Evolutionary conservation across 2,113 vertebrate species (phyloP).

Genomic region (Talpa occidentalis): DNA sequence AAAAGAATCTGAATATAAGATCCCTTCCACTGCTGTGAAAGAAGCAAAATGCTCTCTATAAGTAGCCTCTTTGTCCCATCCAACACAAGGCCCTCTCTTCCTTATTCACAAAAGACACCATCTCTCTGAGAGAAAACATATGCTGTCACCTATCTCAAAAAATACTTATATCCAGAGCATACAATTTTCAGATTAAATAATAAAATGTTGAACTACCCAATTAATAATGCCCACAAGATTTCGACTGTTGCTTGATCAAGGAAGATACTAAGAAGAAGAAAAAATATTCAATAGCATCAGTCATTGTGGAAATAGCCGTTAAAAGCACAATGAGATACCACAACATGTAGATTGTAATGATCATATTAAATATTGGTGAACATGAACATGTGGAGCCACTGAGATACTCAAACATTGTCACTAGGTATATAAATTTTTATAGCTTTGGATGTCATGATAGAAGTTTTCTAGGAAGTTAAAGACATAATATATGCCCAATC

Average conservation of each 20-base stretch:
- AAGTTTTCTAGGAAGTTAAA: neutral
- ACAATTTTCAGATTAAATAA: neutral
- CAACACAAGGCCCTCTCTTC: conserved; percentile 98
- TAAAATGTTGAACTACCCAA: neutral
- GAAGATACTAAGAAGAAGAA: neutral
- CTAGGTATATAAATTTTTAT: neutral
- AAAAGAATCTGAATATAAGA: conserved; percentile 99
- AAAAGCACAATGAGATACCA: neutral
- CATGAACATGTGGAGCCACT: neutral
- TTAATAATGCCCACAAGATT: neutral
- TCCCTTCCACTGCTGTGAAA: conserved; percentile 97
- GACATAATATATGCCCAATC: neutral
- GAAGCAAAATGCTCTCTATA: conserved; percentile 96
- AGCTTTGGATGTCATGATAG: neutral
- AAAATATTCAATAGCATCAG: neutral
- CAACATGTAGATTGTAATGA: neutral
- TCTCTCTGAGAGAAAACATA: conserved; percentile 84
- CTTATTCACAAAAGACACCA: conserved; percentile 96
- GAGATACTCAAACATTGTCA: neutral
- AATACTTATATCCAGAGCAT: neutral
- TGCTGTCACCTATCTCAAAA: neutral
- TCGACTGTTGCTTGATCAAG: neutral
- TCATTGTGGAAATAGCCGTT: neutral
- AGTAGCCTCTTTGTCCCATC: conserved; percentile 94
- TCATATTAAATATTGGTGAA: neutral